A percentile compares a stretch with the other conserved stretches of the same genome.
phyloP scores from a whole-genome alignment of 2,888 invertebrate genomes.

The Gymnosoma rotundatum region DNA sequence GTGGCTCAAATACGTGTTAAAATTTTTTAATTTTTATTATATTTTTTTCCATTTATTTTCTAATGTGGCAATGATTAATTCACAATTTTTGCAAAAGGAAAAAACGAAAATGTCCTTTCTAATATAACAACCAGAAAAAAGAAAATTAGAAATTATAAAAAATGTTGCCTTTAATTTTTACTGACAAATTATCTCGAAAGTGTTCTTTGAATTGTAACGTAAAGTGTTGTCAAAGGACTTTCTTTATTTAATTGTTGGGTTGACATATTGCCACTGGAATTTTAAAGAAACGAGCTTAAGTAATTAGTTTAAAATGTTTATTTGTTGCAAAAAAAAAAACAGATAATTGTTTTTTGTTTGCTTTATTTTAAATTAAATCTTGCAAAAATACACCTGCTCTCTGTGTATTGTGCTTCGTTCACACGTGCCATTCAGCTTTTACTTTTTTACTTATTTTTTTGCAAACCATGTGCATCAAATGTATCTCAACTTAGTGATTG shows the following conservation, averaged over 20 bases:
- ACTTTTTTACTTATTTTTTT: constrained; percentile 23
- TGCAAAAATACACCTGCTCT: constrained; percentile 49
- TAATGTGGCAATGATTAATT: constrained; percentile 69
- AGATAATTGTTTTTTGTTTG: constrained; percentile 7
- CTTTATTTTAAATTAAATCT: constrained; percentile 16
- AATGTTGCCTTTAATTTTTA: constrained; percentile 52
- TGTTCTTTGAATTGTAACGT: constrained; percentile 33
- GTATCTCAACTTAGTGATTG: constrained; percentile 52
- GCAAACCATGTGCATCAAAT: constrained; percentile 38
- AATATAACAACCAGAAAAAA: constrained; percentile 16
- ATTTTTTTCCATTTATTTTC: constrained; percentile 48
- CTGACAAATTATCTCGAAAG: constrained; percentile 63
- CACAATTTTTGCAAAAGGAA: constrained; percentile 38
- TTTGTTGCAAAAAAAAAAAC: constrained; percentile 16
- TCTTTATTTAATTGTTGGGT: constrained; percentile 58
- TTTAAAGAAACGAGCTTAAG: constrained; percentile 37
- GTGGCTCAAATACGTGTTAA: constrained; percentile 62
- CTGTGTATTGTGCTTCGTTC: not conserved
- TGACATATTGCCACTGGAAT: constrained; percentile 52
- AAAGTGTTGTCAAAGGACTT: constrained; percentile 44
- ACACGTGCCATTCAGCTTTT: constrained; percentile 28
- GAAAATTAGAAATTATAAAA: constrained; percentile 1
- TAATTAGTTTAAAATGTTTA: constrained; percentile 51
- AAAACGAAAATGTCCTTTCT: constrained; percentile 44
- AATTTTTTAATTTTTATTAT: constrained; percentile 61